Percentiles rank a stretch among this genome's conserved stretches.
Conservation (phyloP, 2,797 vertebrate species). For the Alfaro cultratus region DNA sequence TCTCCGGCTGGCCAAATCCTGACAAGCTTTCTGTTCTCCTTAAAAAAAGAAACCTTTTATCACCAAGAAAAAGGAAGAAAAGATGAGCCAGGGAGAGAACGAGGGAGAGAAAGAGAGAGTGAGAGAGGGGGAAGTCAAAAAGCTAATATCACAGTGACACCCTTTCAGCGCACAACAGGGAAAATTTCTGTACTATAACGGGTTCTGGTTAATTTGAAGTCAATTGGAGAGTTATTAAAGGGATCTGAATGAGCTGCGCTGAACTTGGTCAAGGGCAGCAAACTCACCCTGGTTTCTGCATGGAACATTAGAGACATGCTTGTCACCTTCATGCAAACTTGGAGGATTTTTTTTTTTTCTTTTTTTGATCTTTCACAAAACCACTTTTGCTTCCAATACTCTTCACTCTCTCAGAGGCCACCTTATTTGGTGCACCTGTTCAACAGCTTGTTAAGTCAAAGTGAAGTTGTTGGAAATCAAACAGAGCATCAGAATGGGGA, state of each 20-base stretch:
- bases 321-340: constrained; percentile 68
- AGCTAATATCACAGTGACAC: constrained; percentile 79
- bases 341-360: constrained; percentile 37
- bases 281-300: constrained; percentile 66
- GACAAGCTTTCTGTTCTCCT: constrained; percentile 78
- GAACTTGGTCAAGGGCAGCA: constrained; percentile 85
- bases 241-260: constrained; percentile 77
- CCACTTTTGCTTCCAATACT: constrained; percentile 17
- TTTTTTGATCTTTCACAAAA: constrained; percentile 29
- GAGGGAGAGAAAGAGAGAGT: constrained; percentile 28
- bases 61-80: constrained; percentile 71
- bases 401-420: neutral
- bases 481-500: neutral
- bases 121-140: constrained; percentile 65
- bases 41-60: constrained; percentile 74
- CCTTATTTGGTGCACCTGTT: neutral
- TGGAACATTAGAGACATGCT: constrained; percentile 48
- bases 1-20: constrained; percentile 79
- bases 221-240: constrained; percentile 86
- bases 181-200: constrained; percentile 81
- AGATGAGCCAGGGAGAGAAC: constrained; percentile 51
- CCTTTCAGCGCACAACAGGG: constrained; percentile 79
- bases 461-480: neutral
- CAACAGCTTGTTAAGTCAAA: neutral
- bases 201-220: constrained; percentile 85